Base-by-base conservation (phyloP, 2,888 invertebrate species). In the Himalopsyche japonica region DNA sequence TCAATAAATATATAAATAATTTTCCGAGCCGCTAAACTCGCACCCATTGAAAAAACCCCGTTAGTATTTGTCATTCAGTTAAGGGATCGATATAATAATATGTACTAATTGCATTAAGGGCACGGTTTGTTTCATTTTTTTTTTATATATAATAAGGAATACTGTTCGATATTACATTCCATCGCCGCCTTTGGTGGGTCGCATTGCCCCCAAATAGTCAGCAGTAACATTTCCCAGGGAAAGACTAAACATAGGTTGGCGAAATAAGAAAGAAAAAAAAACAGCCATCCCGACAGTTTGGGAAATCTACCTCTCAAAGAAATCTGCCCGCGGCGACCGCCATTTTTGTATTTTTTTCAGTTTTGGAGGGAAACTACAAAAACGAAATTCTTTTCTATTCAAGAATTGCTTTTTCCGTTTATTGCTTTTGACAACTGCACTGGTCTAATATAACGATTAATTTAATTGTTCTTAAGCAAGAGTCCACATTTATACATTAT, bases 221-320 rank as follows among this genome's bases (percentile, higher is more conserved):
- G 86, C 86, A 85, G 86, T 82, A 76, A 82, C 86, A 82, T 82
- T 86, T 86, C 86, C 86, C 86, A 86, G 81, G 86, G 83, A 86
- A 84, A 84, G 86, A 84, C 86, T 84, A 82, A 77, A 82, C 84
- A 84, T 82, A 70, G 82, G 81, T 81, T 84, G 82, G 86, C 84
- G 83, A 86, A 83, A 82, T 82, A 80, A 47, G 70, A 81, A 76
- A 37, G 77, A 76, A 76, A 83, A 80, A n/a, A 84, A 86, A 83
- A 86, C 84, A 86, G 81, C 43, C 84, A 24, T 24, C 20, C 79
- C 83, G 84, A 86, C 86, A 86, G 86, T 83, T 85, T 82, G 83
- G 84, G 86, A 86, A 86, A 86, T 86, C 86, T 83, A 85, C 86
- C 79, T 78, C 83, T 84, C 86, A 80, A 82, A 85, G 84, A 86